Evolutionary conservation across 1,140 invertebrate species (phyloP).

Genomic region (Reticulitermes speratus): DNA sequence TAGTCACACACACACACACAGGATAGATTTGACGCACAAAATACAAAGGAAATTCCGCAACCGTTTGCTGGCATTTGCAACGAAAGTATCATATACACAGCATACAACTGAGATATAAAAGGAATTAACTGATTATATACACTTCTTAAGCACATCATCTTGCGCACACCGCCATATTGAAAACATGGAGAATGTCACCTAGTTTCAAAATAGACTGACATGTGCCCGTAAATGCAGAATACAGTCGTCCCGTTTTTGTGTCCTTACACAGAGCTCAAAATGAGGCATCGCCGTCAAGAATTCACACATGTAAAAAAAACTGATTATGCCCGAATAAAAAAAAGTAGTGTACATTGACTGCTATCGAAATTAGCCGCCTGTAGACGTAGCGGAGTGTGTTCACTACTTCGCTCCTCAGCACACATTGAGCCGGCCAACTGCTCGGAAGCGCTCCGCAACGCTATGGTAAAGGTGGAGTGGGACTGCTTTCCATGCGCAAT

Average conservation of each 20-base stretch:
- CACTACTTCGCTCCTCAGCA: not conserved
- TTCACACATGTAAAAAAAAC: not conserved
- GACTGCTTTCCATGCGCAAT: not conserved
- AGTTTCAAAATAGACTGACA: not conserved
- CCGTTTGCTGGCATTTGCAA: too few species aligned
- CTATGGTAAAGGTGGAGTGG: not conserved
- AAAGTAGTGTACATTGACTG: not conserved
- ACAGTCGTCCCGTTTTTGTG: not conserved
- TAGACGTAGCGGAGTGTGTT: not conserved
- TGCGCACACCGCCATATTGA: constrained; percentile 9
- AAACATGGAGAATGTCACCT: constrained; percentile 7
- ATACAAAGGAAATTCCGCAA: too few species aligned
- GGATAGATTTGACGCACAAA: too few species aligned
- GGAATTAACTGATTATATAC: not conserved
- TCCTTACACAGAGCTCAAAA: not conserved
- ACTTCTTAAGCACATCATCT: not conserved
- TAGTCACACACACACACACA: too few species aligned
- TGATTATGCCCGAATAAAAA: not conserved
- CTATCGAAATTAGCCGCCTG: not conserved
- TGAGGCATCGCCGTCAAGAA: not conserved
- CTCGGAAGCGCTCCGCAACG: not conserved
- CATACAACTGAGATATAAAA: too few species aligned
- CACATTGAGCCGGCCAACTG: constrained; percentile 7
- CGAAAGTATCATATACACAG: too few species aligned
- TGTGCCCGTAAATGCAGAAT: not conserved